phyloP scores from a whole-genome alignment of 2,113 vertebrate genomes.

The Calidris pygmaea region DNA sequence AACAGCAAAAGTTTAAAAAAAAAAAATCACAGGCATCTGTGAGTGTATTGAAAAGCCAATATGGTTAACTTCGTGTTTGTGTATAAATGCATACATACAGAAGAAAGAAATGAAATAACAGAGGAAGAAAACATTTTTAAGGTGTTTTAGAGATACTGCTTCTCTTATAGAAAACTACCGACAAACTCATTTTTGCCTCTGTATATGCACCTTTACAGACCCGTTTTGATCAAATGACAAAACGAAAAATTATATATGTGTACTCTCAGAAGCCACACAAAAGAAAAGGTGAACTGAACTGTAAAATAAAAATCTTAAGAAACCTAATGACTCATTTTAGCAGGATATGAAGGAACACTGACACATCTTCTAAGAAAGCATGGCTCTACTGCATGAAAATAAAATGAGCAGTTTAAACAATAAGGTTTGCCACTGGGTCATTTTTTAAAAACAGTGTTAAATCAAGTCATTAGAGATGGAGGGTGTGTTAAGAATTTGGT shows the following conservation, averaged over 20 bases:
- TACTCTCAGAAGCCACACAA: not conserved
- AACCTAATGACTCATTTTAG: not conserved
- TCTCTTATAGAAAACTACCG: not conserved
- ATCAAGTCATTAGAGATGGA: not conserved
- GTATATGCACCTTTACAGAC: not conserved
- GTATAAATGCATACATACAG: not conserved
- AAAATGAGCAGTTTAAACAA: not conserved
- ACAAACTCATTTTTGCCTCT: not conserved
- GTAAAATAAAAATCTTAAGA: not conserved
- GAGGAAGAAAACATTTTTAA: not conserved
- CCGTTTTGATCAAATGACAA: not conserved
- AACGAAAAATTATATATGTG: not conserved
- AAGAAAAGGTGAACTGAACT: not conserved
- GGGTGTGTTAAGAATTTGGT: not conserved
- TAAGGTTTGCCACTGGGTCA: not conserved
- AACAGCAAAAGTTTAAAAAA: constrained; percentile 8
- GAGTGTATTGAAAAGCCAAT: not conserved
- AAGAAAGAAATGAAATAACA: not conserved
- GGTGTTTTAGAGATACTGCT: not conserved
- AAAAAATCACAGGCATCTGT: not conserved
- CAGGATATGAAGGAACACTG: not conserved
- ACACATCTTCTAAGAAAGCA: not conserved
- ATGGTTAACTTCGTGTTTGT: not conserved
- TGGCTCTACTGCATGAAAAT: not conserved
- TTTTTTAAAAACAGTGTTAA: not conserved